Evolutionary conservation across 1,140 invertebrate genomes (phyloP), one percentile per base, ranked within the genome.

Genomic region (Trichonephila inaurata): DNA sequence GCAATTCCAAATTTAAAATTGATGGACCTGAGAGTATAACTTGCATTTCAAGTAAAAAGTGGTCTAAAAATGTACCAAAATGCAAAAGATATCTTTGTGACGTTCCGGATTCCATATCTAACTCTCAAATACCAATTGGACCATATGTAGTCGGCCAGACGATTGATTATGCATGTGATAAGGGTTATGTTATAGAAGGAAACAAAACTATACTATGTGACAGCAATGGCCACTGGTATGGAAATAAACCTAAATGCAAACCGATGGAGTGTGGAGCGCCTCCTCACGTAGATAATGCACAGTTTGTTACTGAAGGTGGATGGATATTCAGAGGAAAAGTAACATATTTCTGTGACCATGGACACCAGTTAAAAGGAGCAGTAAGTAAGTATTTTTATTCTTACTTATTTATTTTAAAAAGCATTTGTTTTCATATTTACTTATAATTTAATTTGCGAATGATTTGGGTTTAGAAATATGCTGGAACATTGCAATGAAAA

Each of bases 321-420:
- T 96, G 97, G 94, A 97, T 97, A 95, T 60, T 97, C 98, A 98
- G 97, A 21, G 97, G 97, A 0, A 96, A 97, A 72, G 97, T 97
- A 2, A 97, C 97, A 94, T 99, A 98, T 95, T 96, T 97, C 24
- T 99, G 98, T 95, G 97, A 97, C 24, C 96, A 97, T 95, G 98
- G 98, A 0, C 97, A 97, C 95, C 97, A 97, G 62, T 96, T 99
- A 95, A 96, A 97, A 94, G 98, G 98, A 69, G 98, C 98, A 89
- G 96, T 97, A 82, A 97, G 97, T 10, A 93, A 93, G 92, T 93
- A 93, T 16, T 69, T 69, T 14, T 24, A 24, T 69, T 66, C 24
- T 24, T 69, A 28, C 10, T 51, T 51, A 51, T 51, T 51, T 1
- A 12, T 51, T 51, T 51, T 10, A 51, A 51, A 51, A 51, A 51